Conservation (phyloP, 2,888 invertebrate genomes). For the Idaea straminata region DNA sequence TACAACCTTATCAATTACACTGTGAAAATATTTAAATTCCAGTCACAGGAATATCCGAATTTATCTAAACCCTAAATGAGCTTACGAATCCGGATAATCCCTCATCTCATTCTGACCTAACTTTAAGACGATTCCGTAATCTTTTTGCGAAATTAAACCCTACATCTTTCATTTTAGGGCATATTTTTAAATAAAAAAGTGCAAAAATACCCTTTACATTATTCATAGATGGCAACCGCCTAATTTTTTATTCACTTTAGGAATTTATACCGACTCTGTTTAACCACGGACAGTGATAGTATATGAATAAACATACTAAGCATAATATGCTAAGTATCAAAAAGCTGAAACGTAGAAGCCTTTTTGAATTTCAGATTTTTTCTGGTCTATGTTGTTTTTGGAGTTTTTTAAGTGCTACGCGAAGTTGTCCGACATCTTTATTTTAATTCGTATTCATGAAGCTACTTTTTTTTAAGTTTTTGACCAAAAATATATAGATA, state of each 20-base stretch:
- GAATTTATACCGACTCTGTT: slow-evolving; percentile 31
- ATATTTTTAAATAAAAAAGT: slow-evolving; percentile 1
- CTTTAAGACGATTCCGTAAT: neutral
- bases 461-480: neutral
- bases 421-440: neutral
- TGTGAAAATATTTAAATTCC: neutral
- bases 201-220: slow-evolving; percentile 25
- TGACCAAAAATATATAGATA: no score
- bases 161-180: neutral
- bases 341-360: slow-evolving; percentile 13
- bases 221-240: slow-evolving; percentile 34
- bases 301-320: slow-evolving; percentile 12
- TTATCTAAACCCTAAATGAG: neutral
- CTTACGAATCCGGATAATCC: neutral
- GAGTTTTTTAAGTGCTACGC: neutral
- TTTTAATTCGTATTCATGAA: neutral
- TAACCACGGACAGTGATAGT: slow-evolving; percentile 13
- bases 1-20: no score
- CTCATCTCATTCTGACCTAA: neutral
- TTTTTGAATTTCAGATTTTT: slow-evolving; percentile 22
- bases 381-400: slow-evolving; percentile 7
- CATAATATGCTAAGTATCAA: slow-evolving; percentile 14
- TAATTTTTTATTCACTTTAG: slow-evolving; percentile 39
- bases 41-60: neutral
- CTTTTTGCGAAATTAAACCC: neutral